Evolutionary conservation across 1,140 invertebrate species (phyloP).

Genomic region (Philotrypesis tridentata): DNA sequence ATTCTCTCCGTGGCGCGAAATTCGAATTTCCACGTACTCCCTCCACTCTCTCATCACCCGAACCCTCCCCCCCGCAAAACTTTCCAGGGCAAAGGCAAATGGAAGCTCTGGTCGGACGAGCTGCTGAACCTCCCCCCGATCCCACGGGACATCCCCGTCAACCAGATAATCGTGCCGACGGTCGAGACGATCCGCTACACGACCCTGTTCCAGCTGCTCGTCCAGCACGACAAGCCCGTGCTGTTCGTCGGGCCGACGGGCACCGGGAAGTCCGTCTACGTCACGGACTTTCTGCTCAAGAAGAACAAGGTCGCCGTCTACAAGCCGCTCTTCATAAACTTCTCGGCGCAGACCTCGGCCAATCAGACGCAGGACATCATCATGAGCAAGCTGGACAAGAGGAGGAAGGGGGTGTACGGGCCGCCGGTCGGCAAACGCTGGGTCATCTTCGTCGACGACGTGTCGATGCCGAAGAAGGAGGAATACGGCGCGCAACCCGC

Average conservation of each 20-base stretch:
- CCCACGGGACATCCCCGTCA: conserved; percentile 90
- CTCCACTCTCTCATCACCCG: too few species aligned
- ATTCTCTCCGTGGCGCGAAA: too few species aligned
- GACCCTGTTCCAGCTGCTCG: conserved; percentile 84
- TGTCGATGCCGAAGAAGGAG: conserved; percentile 93
- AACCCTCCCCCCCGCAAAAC: too few species aligned
- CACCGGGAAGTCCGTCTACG: conserved; percentile 93
- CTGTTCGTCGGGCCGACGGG: conserved; percentile 94
- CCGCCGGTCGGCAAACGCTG: conserved; percentile 91
- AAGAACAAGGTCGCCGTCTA: conserved; percentile 87
- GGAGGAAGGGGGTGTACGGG: conserved; percentile 95
- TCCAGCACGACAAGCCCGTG: conserved; percentile 86
- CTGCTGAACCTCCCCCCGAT: conserved; percentile 85
- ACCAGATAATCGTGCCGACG: conserved; percentile 95
- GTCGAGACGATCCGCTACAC: conserved; percentile 90
- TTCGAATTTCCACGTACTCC: too few species aligned
- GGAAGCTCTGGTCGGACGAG: conserved; percentile 93
- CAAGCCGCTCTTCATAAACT: conserved; percentile 91
- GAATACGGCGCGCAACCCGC: conserved; percentile 93
- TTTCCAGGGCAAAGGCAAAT: conserved; percentile 86
- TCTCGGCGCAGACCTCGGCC: conserved; percentile 94
- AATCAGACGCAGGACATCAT: conserved; percentile 97
- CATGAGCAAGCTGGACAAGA: conserved; percentile 95
- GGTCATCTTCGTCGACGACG: conserved; percentile 95
- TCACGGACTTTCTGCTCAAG: conserved; percentile 87